phyloP scores from a whole-genome alignment of 2,797 vertebrate species.

The Platalea minor region DNA sequence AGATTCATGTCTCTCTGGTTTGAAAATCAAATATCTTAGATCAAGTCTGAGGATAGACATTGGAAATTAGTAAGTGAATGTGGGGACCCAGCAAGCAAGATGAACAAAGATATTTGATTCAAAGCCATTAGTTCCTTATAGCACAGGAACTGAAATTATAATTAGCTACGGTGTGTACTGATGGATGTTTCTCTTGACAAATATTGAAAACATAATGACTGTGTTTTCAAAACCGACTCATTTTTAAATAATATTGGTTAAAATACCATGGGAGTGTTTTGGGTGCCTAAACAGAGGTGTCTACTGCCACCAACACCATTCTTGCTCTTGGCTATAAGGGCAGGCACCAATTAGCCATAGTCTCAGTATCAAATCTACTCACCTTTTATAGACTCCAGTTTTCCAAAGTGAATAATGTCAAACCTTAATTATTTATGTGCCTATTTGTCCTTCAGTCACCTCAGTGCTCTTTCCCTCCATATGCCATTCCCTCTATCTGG shows the following conservation, averaged over 20 bases:
- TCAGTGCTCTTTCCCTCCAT: not conserved
- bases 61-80: not conserved
- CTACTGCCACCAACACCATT: not conserved
- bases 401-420: not conserved
- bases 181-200: not conserved
- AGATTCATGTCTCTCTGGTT: not conserved
- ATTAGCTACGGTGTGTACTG: not conserved
- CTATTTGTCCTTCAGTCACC: not conserved
- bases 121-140: not conserved
- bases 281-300: not conserved
- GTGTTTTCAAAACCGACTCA: not conserved
- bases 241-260: not conserved
- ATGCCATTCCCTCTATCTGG: not conserved
- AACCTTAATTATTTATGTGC: not conserved
- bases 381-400: not conserved
- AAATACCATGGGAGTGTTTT: not conserved
- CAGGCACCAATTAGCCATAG: not conserved
- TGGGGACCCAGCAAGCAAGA: not conserved
- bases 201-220: not conserved
- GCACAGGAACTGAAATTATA: not conserved
- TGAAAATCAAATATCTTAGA: not conserved
- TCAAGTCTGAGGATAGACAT: not conserved
- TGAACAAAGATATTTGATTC: not conserved
- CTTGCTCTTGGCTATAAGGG: not conserved
- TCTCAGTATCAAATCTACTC: not conserved